A percentile compares a stretch with the other conserved stretches of the same genome.
Evolutionary conservation across 2,797 vertebrate species (phyloP).

Genomic region (Schizopygopsis malacanthus): DNA sequence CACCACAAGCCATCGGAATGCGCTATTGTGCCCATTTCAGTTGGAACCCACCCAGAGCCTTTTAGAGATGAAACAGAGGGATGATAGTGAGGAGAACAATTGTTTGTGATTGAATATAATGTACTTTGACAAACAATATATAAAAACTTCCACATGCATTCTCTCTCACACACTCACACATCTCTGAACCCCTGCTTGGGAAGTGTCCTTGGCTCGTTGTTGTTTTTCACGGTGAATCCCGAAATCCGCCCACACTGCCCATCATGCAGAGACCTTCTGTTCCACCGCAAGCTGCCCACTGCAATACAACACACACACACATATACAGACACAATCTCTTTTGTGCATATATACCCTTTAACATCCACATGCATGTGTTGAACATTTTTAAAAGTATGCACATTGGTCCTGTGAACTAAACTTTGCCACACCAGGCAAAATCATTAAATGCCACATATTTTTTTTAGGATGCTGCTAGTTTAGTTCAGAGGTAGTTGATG

Average conservation of each 20-base stretch:
- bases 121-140: slow-evolving; percentile 18
- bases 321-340: slow-evolving; percentile 49
- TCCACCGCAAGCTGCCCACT: slow-evolving; percentile 70
- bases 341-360: slow-evolving; percentile 22
- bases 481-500: neutral
- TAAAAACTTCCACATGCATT: slow-evolving; percentile 34
- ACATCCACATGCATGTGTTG: slow-evolving; percentile 24
- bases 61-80: slow-evolving; percentile 28
- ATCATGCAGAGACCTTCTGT: slow-evolving; percentile 87
- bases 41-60: slow-evolving; percentile 38
- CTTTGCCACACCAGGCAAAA: neutral
- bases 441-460: neutral
- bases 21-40: slow-evolving; percentile 46
- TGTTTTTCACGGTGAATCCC: slow-evolving; percentile 84
- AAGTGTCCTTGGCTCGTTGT: slow-evolving; percentile 82
- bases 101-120: slow-evolving; percentile 27
- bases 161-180: slow-evolving; percentile 46
- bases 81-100: neutral
- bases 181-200: slow-evolving; percentile 70
- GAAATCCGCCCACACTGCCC: slow-evolving; percentile 82
- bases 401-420: neutral
- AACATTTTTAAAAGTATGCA: neutral
- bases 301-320: slow-evolving; percentile 64
- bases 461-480: neutral
- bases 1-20: slow-evolving; percentile 44